Evolutionary conservation across 1,140 invertebrate species (phyloP).

Genomic region (Pteromalus puparum): DNA sequence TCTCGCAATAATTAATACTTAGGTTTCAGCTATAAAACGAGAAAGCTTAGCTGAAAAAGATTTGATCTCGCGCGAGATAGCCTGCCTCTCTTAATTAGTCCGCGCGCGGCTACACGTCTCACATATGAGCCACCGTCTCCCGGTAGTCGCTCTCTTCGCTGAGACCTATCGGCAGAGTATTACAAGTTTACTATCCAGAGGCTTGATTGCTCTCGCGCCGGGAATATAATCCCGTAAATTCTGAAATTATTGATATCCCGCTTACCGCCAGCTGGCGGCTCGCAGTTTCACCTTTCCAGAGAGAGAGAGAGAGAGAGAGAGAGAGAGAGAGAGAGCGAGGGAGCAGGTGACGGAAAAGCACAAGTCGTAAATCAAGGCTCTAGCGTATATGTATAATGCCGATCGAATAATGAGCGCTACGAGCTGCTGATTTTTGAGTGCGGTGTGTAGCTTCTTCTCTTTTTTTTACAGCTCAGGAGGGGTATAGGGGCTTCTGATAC

Average conservation of each 20-base stretch:
- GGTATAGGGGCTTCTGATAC: neutral
- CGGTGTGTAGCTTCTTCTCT: neutral
- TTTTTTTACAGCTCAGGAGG: neutral
- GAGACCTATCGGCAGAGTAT: neutral
- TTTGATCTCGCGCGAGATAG: slow-evolving; percentile 28
- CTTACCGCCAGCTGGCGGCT: slow-evolving; percentile 17
- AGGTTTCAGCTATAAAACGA: slow-evolving; percentile 12
- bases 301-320: neutral
- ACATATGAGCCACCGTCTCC: neutral
- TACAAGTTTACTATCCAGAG: slow-evolving; percentile 8
- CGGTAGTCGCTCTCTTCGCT: neutral
- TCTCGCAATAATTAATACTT: slow-evolving; percentile 47
- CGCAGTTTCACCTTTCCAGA: neutral
- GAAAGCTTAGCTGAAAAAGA: slow-evolving; percentile 2
- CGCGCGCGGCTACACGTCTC: neutral
- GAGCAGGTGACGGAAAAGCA: slow-evolving; percentile 48
- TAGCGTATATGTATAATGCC: slow-evolving; percentile 39
- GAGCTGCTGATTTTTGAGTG: slow-evolving; percentile 19
- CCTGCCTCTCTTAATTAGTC: slow-evolving; percentile 30
- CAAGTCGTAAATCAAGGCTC: slow-evolving; percentile 32
- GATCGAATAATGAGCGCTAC: slow-evolving; percentile 31
- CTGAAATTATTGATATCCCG: slow-evolving; percentile 40
- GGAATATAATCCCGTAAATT: slow-evolving; percentile 44
- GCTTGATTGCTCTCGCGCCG: neutral
- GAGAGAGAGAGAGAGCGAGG: neutral